Conservation (phyloP, 1,140 invertebrate genomes). For the Arctopsyche grandis region DNA sequence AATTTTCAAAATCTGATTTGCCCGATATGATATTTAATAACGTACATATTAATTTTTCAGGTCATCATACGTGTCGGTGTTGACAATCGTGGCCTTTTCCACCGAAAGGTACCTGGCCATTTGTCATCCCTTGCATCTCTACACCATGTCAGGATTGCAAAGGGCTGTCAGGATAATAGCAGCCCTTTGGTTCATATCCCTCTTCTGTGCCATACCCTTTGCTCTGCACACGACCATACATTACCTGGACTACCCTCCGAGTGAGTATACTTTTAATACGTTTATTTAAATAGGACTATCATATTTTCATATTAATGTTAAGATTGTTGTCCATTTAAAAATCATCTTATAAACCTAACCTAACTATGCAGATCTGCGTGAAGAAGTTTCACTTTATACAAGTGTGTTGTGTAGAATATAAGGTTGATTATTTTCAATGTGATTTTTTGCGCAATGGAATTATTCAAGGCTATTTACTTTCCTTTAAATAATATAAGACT, state of each 20-base stretch:
- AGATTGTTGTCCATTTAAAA: not conserved
- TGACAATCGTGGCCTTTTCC: slow-evolving; percentile 91
- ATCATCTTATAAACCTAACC: too few species aligned
- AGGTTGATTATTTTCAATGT: too few species aligned
- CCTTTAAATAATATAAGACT: too few species aligned
- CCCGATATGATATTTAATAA: too few species aligned
- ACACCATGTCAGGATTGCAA: slow-evolving; percentile 82
- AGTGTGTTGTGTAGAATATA: too few species aligned
- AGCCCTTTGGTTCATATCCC: slow-evolving; percentile 80
- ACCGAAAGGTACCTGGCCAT: slow-evolving; percentile 91
- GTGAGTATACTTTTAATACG: slow-evolving; percentile 60
- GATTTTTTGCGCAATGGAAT: too few species aligned
- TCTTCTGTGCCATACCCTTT: slow-evolving; percentile 83
- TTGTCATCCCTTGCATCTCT: slow-evolving; percentile 85
- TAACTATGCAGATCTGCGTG: too few species aligned
- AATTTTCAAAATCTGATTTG: too few species aligned
- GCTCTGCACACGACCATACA: slow-evolving; percentile 75
- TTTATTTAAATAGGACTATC: not conserved
- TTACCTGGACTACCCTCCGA: slow-evolving; percentile 76
- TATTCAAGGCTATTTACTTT: too few species aligned
- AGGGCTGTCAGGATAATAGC: slow-evolving; percentile 84
- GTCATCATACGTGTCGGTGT: slow-evolving; percentile 88
- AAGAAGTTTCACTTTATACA: too few species aligned
- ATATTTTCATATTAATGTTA: not conserved
- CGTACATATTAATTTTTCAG: slow-evolving; percentile 61